A percentile compares a stretch with the other conserved stretches of the same genome.
These are phyloP conservation scores for Spinibarbus caldwelli DNA, from an alignment of 2,797 vertebrate species.

Conservation along the genomic window DNA sequence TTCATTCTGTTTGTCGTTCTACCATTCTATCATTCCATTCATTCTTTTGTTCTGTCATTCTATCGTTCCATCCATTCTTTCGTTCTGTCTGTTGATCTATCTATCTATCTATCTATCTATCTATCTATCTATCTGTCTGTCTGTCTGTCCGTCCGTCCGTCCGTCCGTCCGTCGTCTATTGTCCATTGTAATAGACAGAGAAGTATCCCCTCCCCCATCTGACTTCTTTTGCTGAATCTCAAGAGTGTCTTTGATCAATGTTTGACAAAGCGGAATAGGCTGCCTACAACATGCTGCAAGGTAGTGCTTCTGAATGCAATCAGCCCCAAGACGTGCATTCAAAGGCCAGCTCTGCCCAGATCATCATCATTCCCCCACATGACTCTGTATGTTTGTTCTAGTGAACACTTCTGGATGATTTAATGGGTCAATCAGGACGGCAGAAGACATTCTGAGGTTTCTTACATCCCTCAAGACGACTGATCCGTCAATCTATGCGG, in stretches of 20 bases:
- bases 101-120: background rate
- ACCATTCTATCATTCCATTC: no score
- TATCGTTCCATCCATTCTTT: background rate
- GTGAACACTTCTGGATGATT: slow-evolving; percentile 10
- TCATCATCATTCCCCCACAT: background rate
- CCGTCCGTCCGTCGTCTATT: background rate
- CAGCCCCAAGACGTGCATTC: background rate
- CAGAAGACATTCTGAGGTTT: slow-evolving; percentile 14
- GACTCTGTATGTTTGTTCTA: slow-evolving; percentile 27
- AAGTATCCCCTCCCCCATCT: background rate
- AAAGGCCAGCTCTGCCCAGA: background rate
- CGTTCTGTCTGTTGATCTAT: background rate
- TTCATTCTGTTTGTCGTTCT: background rate
- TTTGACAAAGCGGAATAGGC: slow-evolving; percentile 9
- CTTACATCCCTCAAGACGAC: slow-evolving; percentile 1
- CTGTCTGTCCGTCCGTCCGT: background rate
- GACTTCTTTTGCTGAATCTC: slow-evolving; percentile 12
- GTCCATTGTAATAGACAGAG: background rate
- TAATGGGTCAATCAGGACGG: slow-evolving; percentile 26
- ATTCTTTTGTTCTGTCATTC: background rate
- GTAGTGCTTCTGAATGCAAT: background rate
- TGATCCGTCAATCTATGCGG: background rate
- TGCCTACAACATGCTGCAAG: background rate
- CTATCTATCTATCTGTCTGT: background rate
- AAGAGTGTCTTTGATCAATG: slow-evolving; percentile 31